These are phyloP conservation scores for Gnathonemus longibarbis DNA, from an alignment of 2,113 vertebrate genomes.

Conservation along the genomic window DNA sequence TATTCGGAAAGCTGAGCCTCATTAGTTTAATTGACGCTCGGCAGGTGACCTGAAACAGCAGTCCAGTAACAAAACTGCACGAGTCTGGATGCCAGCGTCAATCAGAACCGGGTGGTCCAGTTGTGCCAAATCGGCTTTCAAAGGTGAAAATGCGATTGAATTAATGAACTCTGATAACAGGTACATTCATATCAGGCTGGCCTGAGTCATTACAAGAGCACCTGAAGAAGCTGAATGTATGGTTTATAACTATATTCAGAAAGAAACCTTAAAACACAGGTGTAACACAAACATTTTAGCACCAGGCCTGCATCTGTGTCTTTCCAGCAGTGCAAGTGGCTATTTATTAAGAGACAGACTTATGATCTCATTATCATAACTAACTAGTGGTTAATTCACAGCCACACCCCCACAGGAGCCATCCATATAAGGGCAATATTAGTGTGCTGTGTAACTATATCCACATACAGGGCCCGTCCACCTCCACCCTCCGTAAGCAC, in stretches of 20 bases:
- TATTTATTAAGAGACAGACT: background rate
- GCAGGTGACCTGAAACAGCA: background rate
- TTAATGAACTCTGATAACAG: background rate
- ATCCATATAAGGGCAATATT: background rate
- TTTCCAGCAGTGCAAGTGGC: background rate
- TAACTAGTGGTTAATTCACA: background rate
- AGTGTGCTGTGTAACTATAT: background rate
- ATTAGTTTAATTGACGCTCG: background rate
- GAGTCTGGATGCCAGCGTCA: background rate
- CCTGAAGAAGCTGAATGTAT: background rate
- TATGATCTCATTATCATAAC: background rate
- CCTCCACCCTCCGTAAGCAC: background rate
- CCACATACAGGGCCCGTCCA: background rate
- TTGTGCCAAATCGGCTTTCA: background rate
- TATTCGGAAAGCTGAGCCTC: background rate
- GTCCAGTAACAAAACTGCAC: background rate
- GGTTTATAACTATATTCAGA: background rate
- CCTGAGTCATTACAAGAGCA: background rate
- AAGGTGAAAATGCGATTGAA: background rate
- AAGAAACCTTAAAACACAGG: background rate
- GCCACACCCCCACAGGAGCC: background rate
- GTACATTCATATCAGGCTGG: background rate
- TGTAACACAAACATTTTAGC: background rate
- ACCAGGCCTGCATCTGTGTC: background rate
- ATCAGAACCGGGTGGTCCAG: background rate